phyloP scores from a whole-genome alignment of 1,140 invertebrate species.

The Theocolax elegans region DNA sequence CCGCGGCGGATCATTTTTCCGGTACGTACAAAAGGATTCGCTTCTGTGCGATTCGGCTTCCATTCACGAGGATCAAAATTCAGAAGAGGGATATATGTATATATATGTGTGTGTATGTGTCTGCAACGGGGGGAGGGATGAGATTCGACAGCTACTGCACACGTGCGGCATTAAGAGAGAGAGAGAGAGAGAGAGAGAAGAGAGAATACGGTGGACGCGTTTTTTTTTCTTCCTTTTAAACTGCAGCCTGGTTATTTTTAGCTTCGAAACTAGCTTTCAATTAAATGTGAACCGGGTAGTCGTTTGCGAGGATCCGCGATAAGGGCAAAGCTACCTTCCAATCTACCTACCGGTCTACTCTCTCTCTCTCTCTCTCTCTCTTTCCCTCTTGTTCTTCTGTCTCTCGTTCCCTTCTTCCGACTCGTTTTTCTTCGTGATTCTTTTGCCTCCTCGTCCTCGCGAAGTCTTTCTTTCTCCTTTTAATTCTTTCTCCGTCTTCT shows the following conservation, averaged over 20 bases:
- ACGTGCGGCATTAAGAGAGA: too few species aligned
- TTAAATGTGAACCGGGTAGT: constrained; percentile 35
- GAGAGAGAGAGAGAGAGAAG: neutral
- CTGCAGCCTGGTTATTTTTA: constrained; percentile 20
- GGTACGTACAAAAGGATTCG: too few species aligned
- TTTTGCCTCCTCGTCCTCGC: neutral
- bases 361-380: neutral
- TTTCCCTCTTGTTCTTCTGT: neutral
- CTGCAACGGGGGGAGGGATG: too few species aligned
- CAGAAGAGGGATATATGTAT: too few species aligned
- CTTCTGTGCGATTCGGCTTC: too few species aligned
- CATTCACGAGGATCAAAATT: too few species aligned
- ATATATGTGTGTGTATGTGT: too few species aligned
- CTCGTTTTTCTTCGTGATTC: neutral
- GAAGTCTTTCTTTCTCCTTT: neutral
- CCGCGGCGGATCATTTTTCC: constrained; percentile 24
- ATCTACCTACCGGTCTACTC: constrained; percentile 38
- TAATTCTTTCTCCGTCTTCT: neutral
- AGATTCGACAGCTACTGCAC: too few species aligned
- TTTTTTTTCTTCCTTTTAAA: constrained; percentile 1
- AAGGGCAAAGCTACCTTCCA: constrained; percentile 37
- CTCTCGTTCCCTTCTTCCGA: neutral
- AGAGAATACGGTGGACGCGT: neutral
- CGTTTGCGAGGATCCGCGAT: constrained; percentile 34
- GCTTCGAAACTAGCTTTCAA: constrained; percentile 42